Evolutionary conservation across 2,113 vertebrate genomes (phyloP).

Genomic region (Ctenodactylus gundi): DNA sequence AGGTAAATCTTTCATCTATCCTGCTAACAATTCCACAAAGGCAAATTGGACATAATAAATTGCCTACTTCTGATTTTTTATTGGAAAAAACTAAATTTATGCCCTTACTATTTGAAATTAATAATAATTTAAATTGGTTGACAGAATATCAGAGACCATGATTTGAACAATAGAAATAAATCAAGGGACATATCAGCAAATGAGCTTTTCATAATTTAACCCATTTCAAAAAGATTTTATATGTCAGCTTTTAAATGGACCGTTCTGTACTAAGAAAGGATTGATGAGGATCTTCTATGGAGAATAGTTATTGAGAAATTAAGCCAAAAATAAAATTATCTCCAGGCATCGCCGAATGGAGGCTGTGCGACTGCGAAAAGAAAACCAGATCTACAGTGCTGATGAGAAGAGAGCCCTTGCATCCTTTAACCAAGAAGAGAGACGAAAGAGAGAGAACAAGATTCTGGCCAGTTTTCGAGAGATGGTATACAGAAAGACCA

Average conservation of each 20-base stretch:
- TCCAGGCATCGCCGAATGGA: slow-evolving; percentile 97
- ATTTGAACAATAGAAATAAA: slow-evolving; percentile 40
- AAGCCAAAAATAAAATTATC: slow-evolving; percentile 42
- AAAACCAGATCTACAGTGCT: slow-evolving; percentile 99
- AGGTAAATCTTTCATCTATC: slow-evolving; percentile 33
- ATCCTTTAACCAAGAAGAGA: slow-evolving; percentile 98
- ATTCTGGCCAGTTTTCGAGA: slow-evolving; percentile 97
- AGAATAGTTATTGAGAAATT: slow-evolving; percentile 29
- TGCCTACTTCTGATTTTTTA: slow-evolving; percentile 12
- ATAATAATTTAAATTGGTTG: slow-evolving; percentile 6
- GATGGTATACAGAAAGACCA: slow-evolving; percentile 98
- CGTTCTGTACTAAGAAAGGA: slow-evolving; percentile 1
- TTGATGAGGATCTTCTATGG: slow-evolving; percentile 13
- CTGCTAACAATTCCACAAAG: neutral
- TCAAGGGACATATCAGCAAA: neutral
- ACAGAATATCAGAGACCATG: slow-evolving; percentile 41
- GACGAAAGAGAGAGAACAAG: slow-evolving; percentile 96
- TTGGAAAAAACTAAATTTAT: neutral
- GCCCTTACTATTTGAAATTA: slow-evolving; percentile 28
- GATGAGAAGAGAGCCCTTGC: slow-evolving; percentile 97
- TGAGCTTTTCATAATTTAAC: slow-evolving; percentile 1
- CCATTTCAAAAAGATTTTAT: slow-evolving; percentile 32
- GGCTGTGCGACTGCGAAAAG: slow-evolving; percentile 97
- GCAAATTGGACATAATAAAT: slow-evolving; percentile 3
- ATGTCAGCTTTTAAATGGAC: slow-evolving; percentile 23